Evolutionary conservation across 1,140 invertebrate genomes (phyloP), one percentile per base, ranked within the genome.

Genomic region (Papilio polytes): DNA sequence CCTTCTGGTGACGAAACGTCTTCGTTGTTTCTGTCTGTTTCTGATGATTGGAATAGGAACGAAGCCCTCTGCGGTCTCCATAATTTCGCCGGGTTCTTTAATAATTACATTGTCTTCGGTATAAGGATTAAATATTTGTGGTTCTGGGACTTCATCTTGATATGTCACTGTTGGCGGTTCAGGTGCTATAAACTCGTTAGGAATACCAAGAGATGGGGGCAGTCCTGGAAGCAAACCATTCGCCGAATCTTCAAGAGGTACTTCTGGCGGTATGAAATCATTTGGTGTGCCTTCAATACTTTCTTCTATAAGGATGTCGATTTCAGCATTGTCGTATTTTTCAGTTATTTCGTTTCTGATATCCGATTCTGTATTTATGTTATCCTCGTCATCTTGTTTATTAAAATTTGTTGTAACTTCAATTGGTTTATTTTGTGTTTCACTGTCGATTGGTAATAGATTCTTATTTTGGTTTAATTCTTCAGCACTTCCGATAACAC

Each of bases 41-140:
- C 84, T 87, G 18, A 90, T 85, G 13, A 94, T 86, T 8, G 90
- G 89, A 9, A 91, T 83, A 7, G 91, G 91, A 7, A 88, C 86
- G 51, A 94, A 92, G 22, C 91, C 92, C 3, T 88, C 91, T 15
- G 93, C 93, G 3, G 90, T 91, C 7, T 92, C 89, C 92, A 94
- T 93, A 56, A 93, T 90, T 88, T 94, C 92, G 66, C 90, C 86
- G 41, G 91, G 82, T 72, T 92, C 84, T 76, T 82, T 80, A 20
- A 89, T 78, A 22, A 88, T 48, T 31, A 88, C 88, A 78, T 85
- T 87, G 51, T 86, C 86, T 15, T 85, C 81, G 15, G 81, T 79
- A 15, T 83, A 79, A 76, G 63, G 80, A 66, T 41, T 44, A 74
- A 76, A 76, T 15, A 51, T 76, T 76, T 86, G 79, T 12, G 74